Percentiles rank a stretch among this genome's conserved stretches.
Evolutionary conservation across 2,888 invertebrate species (phyloP).

Genomic region (Drosophila borborema): DNA sequence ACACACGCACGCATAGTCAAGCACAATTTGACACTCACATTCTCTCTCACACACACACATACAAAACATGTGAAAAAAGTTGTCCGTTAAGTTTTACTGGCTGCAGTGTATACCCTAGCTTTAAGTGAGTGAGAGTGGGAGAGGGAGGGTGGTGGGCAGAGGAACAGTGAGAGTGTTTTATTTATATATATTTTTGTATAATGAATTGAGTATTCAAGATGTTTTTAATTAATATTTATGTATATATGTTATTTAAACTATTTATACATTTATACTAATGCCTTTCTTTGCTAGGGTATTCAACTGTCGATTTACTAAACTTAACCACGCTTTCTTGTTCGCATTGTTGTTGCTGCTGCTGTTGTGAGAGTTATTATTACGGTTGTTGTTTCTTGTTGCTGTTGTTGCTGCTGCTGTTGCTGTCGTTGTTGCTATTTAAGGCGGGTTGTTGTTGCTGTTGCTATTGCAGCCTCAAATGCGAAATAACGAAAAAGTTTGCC

Average conservation of each 20-base stretch:
- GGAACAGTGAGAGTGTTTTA: neutral
- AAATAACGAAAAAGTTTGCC: conserved; percentile 48
- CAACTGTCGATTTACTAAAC: neutral
- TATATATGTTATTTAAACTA: neutral
- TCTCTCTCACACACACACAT: conserved; percentile 11
- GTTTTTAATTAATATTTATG: neutral
- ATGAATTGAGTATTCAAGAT: too few species aligned
- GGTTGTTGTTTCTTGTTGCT: conserved; percentile 11
- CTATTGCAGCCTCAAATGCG: conserved; percentile 35
- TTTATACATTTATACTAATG: neutral
- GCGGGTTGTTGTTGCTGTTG: conserved; percentile 14
- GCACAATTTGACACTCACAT: conserved; percentile 21
- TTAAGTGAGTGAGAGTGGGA: neutral
- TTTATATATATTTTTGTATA: too few species aligned
- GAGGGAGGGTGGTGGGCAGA: neutral
- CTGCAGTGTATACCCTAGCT: conserved; percentile 23
- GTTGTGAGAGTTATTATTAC: conserved; percentile 51
- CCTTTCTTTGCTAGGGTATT: conserved; percentile 4
- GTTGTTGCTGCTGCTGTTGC: conserved; percentile 18
- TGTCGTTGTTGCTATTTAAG: conserved; percentile 36
- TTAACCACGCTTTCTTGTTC: conserved; percentile 19
- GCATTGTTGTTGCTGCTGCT: conserved; percentile 46
- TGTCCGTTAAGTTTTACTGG: conserved; percentile 56
- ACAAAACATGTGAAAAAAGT: conserved; percentile 45
- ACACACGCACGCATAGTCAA: conserved; percentile 25